Evolutionary conservation across 2,113 vertebrate species (phyloP).

Genomic region (Petaurus breviceps): DNA sequence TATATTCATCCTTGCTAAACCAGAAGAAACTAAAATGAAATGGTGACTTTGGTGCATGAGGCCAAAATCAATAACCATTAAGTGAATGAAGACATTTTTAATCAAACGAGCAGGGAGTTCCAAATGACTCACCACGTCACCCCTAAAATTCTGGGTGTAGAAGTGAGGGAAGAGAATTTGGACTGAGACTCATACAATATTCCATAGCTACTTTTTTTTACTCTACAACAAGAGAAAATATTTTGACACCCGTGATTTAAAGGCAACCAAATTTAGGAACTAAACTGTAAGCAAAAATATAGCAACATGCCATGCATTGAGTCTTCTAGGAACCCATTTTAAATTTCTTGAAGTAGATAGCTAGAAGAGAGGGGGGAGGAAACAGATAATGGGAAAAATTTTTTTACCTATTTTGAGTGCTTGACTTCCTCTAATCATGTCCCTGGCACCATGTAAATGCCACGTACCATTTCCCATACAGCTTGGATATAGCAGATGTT

Average conservation of each 20-base stretch:
- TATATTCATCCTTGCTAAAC: constrained; percentile 72
- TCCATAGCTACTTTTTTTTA: neutral
- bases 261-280: neutral
- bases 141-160: constrained; percentile 56
- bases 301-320: constrained; percentile 47
- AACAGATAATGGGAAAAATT: constrained; percentile 48
- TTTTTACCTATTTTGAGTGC: constrained; percentile 39
- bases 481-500: constrained; percentile 70
- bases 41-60: constrained; percentile 76
- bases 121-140: constrained; percentile 64
- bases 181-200: neutral
- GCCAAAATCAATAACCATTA: constrained; percentile 84
- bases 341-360: constrained; percentile 12
- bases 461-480: constrained; percentile 68
- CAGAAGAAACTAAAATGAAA: constrained; percentile 79
- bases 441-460: constrained; percentile 74
- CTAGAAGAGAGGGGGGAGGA: constrained; percentile 1
- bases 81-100: constrained; percentile 75
- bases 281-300: constrained; percentile 5
- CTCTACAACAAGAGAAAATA: neutral
- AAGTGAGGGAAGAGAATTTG: constrained; percentile 12
- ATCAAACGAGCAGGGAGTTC: constrained; percentile 49
- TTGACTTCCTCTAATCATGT: constrained; percentile 61
- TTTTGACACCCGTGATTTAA: constrained; percentile 36
- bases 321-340: constrained; percentile 8